Evolutionary conservation across 2,888 invertebrate genomes (phyloP).

Genomic region (Drosophila basisetae): DNA sequence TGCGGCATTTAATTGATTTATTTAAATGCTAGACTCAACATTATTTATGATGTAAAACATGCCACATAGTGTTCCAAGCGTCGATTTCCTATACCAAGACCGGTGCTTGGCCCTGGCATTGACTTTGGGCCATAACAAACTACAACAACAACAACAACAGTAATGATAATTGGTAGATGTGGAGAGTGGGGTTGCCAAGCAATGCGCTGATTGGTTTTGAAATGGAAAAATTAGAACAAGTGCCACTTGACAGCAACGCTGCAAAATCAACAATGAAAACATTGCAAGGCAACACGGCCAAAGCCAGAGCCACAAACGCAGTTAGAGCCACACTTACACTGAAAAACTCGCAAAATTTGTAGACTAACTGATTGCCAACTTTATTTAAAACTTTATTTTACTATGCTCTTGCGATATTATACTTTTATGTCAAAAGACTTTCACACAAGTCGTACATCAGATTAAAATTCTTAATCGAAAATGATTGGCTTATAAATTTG

Average conservation of each 20-base stretch:
- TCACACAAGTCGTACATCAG: not conserved
- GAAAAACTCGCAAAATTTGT: not conserved
- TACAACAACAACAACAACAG: constrained; percentile 9
- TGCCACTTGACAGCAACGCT: constrained; percentile 65
- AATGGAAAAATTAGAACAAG: constrained; percentile 79
- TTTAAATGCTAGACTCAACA: constrained; percentile 60
- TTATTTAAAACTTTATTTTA: not conserved
- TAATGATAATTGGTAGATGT: not conserved
- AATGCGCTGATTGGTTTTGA: constrained; percentile 72
- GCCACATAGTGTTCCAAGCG: constrained; percentile 25
- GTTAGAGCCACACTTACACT: constrained; percentile 12
- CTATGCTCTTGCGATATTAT: not conserved
- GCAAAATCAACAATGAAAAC: constrained; percentile 79
- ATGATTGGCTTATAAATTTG: not conserved
- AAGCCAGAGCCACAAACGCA: constrained; percentile 17
- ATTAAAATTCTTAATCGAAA: not conserved
- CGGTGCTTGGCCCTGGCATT: constrained; percentile 28
- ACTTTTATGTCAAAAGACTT: not conserved
- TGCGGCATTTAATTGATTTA: constrained; percentile 73
- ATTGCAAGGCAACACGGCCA: constrained; percentile 45
- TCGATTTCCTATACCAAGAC: constrained; percentile 47
- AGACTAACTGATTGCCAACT: not conserved
- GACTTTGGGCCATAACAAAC: constrained; percentile 28
- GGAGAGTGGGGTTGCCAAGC: constrained; percentile 6
- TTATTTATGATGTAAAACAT: constrained; percentile 73